Conservation (phyloP, 2,888 invertebrate genomes). For the Epinotia brunnichana region DNA sequence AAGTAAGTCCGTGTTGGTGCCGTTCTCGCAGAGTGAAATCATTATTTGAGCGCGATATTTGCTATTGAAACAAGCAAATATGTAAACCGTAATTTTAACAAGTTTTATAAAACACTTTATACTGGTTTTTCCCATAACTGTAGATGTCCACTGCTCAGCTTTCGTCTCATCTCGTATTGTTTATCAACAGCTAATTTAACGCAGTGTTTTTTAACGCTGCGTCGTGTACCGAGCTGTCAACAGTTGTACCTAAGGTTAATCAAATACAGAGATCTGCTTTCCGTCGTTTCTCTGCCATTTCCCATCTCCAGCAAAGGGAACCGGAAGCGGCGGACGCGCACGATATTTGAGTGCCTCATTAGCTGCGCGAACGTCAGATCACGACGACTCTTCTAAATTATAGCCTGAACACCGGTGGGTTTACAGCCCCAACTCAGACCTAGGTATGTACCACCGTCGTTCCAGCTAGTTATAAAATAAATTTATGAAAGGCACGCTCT, state of each 20-base stretch:
- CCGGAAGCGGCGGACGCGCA: slow-evolving; percentile 10
- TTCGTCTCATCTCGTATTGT: not conserved
- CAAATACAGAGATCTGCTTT: not conserved
- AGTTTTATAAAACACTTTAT: not conserved
- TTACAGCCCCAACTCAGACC: slow-evolving; percentile 11
- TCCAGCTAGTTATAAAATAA: slow-evolving; percentile 40
- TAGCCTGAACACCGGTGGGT: slow-evolving; percentile 4
- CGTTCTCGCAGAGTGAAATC: too few species aligned
- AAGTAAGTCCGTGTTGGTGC: not conserved
- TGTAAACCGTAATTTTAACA: slow-evolving; percentile 16
- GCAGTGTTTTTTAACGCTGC: not conserved
- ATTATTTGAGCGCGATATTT: slow-evolving; percentile 38
- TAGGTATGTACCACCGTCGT: not conserved
- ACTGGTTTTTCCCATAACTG: not conserved
- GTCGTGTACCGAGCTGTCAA: not conserved
- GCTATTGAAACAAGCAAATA: slow-evolving; percentile 7
- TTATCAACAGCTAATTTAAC: not conserved
- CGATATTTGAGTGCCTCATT: slow-evolving; percentile 11
- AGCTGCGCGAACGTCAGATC: slow-evolving; percentile 4
- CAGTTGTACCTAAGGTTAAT: not conserved
- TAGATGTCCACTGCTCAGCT: not conserved
- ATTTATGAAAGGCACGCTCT: slow-evolving; percentile 42
- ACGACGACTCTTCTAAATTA: slow-evolving; percentile 9
- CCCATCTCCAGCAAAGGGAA: not conserved
- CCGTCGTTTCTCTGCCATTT: slow-evolving; percentile 1